Evolutionary conservation across 2,888 invertebrate genomes (phyloP), one percentile per base, ranked within the genome.

Genomic region (Amorpha juglandis): DNA sequence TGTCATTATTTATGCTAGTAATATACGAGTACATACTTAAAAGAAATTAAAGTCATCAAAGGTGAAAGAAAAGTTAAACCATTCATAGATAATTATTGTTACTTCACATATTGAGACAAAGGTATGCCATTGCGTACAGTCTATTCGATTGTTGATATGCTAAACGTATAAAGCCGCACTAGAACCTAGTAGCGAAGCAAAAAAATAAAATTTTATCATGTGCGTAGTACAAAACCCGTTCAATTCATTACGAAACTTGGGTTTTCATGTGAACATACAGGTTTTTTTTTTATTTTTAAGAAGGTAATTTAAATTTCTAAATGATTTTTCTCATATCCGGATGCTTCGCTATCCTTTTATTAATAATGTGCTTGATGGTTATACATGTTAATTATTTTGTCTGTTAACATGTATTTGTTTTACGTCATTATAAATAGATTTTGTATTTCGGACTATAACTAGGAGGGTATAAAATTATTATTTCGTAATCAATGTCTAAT

Each of bases 201-300:
- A 55, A 38, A n/a, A n/a, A n/a, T n/a, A n/a, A n/a, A n/a, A n/a
- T n/a, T n/a, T n/a, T n/a, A 55, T 9, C 16, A 38, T 19, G 42
- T 58, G 19, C 38, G 42, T 58, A 42, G 42, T 16, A 35, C 58
- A 58, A 58, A 65, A 65, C 64, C 58, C 14, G 58, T 65, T 58
- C 48, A 38, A 58, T 19, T 48, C 45, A 65, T 55, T 55, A 35
- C 48, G 64, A 50, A 65, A 65, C 55, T 65, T 38, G 48, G 48
- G 55, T 58, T 65, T 58, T 53, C 64, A 58, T 48, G 35, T 64
- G 58, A 64, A 45, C 12, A 58, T 38, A 33, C 58, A 19, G 58
- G 64, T 65, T 58, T 65, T 27, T 27, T 55, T 63, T 63, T 65
- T 12, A 33, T 48, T 47, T 47, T 21, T 16, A 45, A 53, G 27